Base-by-base conservation (phyloP, 2,113 vertebrate genomes). In the Pycnonotus jocosus region DNA sequence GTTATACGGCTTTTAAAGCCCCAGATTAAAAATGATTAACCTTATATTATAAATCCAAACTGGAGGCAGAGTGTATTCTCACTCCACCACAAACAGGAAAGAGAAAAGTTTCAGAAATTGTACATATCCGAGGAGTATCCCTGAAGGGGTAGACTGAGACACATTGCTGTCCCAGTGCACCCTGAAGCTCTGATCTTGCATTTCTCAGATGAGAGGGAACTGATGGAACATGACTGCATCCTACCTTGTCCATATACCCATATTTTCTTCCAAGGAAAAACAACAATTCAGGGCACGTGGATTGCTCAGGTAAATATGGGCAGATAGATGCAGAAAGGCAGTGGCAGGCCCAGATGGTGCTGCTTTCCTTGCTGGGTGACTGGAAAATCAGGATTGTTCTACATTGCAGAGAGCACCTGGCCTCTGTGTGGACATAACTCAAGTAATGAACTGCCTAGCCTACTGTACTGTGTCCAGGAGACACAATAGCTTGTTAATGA, bases 241-340 rank as follows among this genome's bases (percentile, higher is more conserved):
- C 22, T 10, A 50, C 28, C 44, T 58, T 61, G 28, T 62, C 35
- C 23, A 24, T 22, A 54, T 30, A n/a, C 0, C 25, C 5, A 0
- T 33, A 45, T 66, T 72, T 88, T 69, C 66, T 86, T 83, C 24
- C 0, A 11, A 48, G 35, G 28, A 53, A n/a, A 3, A 5, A 33
- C 2, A 12, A 4, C 3, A 11, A 10, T 8, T n/a, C 19, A 33
- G 51, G 30, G 17, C 35, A 74, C 5, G 1, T 16, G 15, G 11
- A 21, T 38, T 58, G 56, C 8, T 73, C n/a, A 62, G 56, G 10
- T 71, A 15, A 62, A 27, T 70, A 20, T 37, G 23, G 14, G 24
- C 44, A 58, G 19, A 42, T 58, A 50, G 22, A 24, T 61, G 7
- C 0, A 1, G 48, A 80, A 83, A 23, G 24, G 22, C 16, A 8